Conservation (phyloP, 2,797 vertebrate genomes). For the Brotula barbata region DNA sequence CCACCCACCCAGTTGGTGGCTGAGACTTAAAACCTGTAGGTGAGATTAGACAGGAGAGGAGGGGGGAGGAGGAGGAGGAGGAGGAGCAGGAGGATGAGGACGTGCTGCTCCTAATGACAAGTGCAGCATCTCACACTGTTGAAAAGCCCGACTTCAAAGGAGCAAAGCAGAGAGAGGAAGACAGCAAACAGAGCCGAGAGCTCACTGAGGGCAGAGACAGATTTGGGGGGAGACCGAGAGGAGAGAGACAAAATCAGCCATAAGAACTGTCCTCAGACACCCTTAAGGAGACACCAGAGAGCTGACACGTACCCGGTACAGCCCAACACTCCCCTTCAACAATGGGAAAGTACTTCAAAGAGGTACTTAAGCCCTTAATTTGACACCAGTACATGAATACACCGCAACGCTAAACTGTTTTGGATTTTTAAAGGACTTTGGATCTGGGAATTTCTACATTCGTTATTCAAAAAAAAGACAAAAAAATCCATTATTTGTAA, state of each 20-base stretch:
- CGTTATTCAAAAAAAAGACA: too few relatives aligned
- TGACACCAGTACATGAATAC: too few relatives aligned
- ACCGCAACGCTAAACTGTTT: too few relatives aligned
- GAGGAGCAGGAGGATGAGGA: neutral
- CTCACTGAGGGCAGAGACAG: slow-evolving; percentile 26
- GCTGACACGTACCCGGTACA: neutral
- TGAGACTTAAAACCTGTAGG: slow-evolving; percentile 43
- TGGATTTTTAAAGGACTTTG: too few relatives aligned
- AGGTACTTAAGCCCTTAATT: too few relatives aligned
- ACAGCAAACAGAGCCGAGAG: slow-evolving; percentile 43
- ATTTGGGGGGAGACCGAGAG: neutral
- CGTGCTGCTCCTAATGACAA: slow-evolving; percentile 54
- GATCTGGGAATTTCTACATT: too few relatives aligned
- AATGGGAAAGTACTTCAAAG: too few relatives aligned
- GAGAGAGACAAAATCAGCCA: too few relatives aligned
- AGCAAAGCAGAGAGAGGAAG: slow-evolving; percentile 34
- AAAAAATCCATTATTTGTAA: too few relatives aligned
- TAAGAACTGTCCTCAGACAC: slow-evolving; percentile 21
- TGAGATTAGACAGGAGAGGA: slow-evolving; percentile 51
- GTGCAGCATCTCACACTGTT: slow-evolving; percentile 49
- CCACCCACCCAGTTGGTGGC: slow-evolving; percentile 53
- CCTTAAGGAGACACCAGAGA: slow-evolving; percentile 24
- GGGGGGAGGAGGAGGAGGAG: too few relatives aligned
- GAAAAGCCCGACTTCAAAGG: slow-evolving; percentile 65
- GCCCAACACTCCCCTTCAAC: neutral